Evolutionary conservation across 2,888 invertebrate species (phyloP).

Genomic region (Polydrusus cervinus): DNA sequence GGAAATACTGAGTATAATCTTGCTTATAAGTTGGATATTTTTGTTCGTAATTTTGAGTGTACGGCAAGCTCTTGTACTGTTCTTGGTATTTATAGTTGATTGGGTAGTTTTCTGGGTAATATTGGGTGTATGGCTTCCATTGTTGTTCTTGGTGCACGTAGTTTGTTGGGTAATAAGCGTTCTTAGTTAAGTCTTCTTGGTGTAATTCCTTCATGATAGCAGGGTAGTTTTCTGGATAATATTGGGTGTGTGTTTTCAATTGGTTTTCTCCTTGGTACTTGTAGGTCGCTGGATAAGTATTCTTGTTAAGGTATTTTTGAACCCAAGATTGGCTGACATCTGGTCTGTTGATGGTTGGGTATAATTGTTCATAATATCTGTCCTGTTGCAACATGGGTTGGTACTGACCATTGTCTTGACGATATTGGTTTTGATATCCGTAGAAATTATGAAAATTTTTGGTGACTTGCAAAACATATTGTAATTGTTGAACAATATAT

Average conservation of each 20-base stretch:
- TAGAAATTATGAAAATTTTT: not conserved
- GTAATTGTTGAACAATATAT: constrained; percentile 27
- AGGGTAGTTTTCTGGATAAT: constrained; percentile 4
- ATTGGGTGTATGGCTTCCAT: not conserved
- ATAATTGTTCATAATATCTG: constrained; percentile 6
- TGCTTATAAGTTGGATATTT: not conserved
- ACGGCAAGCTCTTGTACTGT: constrained; percentile 11
- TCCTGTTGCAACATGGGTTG: constrained; percentile 1
- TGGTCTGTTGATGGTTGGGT: not conserved
- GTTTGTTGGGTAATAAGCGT: too few relatives aligned
- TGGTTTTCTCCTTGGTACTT: not conserved
- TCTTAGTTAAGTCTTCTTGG: too few relatives aligned
- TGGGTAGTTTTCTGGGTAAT: constrained; percentile 6
- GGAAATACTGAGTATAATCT: not conserved
- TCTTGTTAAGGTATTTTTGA: constrained; percentile 19
- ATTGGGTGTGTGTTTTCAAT: not conserved
- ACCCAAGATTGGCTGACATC: not conserved
- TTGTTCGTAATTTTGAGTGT: constrained; percentile 17
- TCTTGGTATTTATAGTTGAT: constrained; percentile 9
- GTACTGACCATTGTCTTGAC: not conserved
- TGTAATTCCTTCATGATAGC: too few relatives aligned
- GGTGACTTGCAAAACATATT: constrained; percentile 12
- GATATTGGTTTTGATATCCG: not conserved
- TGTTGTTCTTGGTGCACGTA: too few relatives aligned
- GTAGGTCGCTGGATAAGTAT: not conserved